Conservation (phyloP, 2,888 invertebrate species). For the Eilema depressum region DNA sequence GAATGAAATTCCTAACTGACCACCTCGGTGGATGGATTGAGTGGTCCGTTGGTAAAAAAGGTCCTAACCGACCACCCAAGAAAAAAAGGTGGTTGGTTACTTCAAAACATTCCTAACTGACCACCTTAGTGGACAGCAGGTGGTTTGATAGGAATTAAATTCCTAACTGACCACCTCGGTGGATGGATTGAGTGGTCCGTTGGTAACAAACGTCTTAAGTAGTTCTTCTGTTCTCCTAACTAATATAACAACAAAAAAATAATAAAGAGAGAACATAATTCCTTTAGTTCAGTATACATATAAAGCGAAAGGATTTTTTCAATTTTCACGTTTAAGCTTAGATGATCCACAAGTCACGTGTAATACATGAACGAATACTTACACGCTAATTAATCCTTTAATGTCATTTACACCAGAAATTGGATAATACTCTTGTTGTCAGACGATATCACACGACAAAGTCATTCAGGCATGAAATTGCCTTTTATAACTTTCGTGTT, state of each 20-base stretch:
- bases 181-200: too few species aligned
- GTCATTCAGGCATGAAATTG: conserved; percentile 10
- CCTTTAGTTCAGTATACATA: neutral
- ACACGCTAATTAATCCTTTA: neutral
- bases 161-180: too few species aligned
- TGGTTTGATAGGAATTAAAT: too few species aligned
- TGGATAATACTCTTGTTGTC: neutral
- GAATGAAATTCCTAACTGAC: too few species aligned
- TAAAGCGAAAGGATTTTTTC: neutral
- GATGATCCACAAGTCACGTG: conserved; percentile 4
- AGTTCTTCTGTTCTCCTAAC: too few species aligned
- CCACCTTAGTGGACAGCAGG: too few species aligned
- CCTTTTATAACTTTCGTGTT: conserved; percentile 15
- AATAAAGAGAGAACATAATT: neutral
- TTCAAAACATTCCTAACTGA: too few species aligned
- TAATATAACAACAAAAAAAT: neutral
- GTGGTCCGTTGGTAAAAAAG: too few species aligned
- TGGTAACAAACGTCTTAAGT: too few species aligned
- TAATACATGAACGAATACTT: neutral
- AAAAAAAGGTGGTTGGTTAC: too few species aligned
- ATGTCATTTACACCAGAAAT: neutral
- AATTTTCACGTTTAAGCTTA: neutral
- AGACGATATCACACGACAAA: conserved; percentile 10
- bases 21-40: too few species aligned
- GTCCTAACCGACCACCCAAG: too few species aligned